phyloP scores from a whole-genome alignment of 1,140 invertebrate genomes.

The Pseudachorutes palmiensis region DNA sequence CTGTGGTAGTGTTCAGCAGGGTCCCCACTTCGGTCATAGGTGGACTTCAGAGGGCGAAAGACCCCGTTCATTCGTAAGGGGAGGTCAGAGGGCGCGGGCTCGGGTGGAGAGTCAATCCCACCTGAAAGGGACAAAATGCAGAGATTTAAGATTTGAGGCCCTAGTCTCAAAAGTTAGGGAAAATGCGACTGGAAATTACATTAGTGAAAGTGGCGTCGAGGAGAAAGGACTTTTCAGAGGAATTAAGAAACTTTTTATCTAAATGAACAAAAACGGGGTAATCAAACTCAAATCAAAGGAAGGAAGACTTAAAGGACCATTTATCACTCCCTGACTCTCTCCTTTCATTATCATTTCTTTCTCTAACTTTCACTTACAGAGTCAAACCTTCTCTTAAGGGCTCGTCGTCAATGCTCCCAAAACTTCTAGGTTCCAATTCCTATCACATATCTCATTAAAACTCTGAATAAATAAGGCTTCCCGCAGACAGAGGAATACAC shows the following conservation, averaged over 20 bases:
- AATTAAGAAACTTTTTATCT: slow-evolving; percentile 30
- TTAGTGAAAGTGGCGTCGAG: background rate
- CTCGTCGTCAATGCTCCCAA: background rate
- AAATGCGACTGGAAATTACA: slow-evolving; percentile 3
- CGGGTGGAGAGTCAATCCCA: slow-evolving; percentile 34
- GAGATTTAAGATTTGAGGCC: background rate
- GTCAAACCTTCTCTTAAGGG: slow-evolving; percentile 15
- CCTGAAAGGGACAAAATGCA: slow-evolving; percentile 23
- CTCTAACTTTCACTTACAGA: slow-evolving; percentile 5
- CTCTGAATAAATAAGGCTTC: slow-evolving; percentile 28
- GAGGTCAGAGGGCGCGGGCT: slow-evolving; percentile 36
- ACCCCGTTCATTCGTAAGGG: slow-evolving; percentile 36
- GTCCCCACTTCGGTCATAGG: slow-evolving; percentile 29
- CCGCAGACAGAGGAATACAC: background rate
- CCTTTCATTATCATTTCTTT: background rate
- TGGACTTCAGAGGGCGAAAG: slow-evolving; percentile 28
- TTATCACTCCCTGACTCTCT: slow-evolving; percentile 25
- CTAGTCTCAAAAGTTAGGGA: background rate
- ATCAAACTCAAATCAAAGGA: slow-evolving; percentile 39
- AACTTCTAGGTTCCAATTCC: slow-evolving; percentile 23
- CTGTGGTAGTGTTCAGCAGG: slow-evolving; percentile 29
- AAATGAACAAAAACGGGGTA: slow-evolving; percentile 38
- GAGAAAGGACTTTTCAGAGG: background rate
- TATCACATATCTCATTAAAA: slow-evolving; percentile 37
- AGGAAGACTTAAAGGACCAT: slow-evolving; percentile 26